phyloP scores from a whole-genome alignment of 2,113 vertebrate genomes.

The Notarius quadriscutis region DNA sequence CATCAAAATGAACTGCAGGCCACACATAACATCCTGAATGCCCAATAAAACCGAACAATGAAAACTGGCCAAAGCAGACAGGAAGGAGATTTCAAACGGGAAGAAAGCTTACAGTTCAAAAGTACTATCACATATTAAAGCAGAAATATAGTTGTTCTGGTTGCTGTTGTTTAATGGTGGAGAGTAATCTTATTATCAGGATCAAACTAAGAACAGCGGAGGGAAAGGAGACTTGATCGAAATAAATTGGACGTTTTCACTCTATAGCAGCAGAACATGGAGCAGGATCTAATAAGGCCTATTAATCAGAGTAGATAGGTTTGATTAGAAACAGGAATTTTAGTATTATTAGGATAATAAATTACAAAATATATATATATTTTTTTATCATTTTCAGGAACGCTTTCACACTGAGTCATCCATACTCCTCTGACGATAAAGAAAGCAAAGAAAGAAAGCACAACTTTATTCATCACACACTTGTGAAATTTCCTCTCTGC shows the following conservation, averaged over 20 bases:
- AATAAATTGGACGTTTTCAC: background rate
- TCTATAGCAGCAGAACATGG: background rate
- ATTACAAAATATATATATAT: background rate
- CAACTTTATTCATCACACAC: too few relatives aligned
- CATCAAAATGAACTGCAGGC: constrained; percentile 26
- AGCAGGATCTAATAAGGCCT: background rate
- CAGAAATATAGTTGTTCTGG: background rate
- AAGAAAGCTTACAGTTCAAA: constrained; percentile 46
- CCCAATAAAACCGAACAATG: constrained; percentile 46
- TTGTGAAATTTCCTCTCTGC: too few relatives aligned
- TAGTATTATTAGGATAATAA: background rate
- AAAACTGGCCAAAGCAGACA: constrained; percentile 52
- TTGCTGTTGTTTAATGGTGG: background rate
- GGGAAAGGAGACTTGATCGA: background rate
- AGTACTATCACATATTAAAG: constrained; percentile 59
- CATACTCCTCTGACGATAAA: background rate
- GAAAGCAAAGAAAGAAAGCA: too few relatives aligned
- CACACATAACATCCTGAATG: constrained; percentile 13
- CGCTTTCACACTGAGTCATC: background rate
- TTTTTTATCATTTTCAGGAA: background rate
- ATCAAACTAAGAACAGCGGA: background rate
- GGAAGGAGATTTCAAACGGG: constrained; percentile 64
- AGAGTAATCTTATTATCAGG: background rate
- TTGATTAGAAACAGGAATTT: background rate
- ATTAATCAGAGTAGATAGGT: constrained; percentile 16